Conservation (phyloP, 2,888 invertebrate species). For the Neoitamus cyanurus region DNA sequence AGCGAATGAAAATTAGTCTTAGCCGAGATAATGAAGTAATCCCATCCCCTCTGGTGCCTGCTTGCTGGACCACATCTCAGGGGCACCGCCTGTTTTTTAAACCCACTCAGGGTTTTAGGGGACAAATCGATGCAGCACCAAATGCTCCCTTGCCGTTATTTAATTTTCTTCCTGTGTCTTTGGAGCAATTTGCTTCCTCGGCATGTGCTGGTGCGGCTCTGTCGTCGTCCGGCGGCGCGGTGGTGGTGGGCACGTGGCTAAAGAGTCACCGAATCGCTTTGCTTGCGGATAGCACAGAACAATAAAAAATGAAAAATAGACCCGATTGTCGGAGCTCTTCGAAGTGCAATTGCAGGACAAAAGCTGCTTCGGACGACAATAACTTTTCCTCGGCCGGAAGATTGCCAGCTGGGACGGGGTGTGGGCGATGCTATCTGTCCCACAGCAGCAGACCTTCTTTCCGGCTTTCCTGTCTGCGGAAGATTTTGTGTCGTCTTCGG, state of each 20-base stretch:
- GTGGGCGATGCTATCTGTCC: background rate
- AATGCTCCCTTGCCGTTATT: background rate
- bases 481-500: background rate
- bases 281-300: background rate
- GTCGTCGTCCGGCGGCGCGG: background rate
- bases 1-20: background rate
- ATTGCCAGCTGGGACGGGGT: background rate
- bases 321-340: background rate
- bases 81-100: background rate
- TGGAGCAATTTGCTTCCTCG: background rate
- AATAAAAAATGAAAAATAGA: background rate
- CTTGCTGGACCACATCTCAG: background rate
- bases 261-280: background rate
- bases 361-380: background rate
- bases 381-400: background rate
- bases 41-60: background rate
- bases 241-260: background rate
- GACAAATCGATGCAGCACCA: background rate
- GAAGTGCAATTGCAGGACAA: constrained; percentile 32
- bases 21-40: background rate
- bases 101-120: background rate
- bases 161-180: background rate
- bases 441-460: background rate
- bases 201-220: background rate
- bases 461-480: background rate